Evolutionary conservation across 2,888 invertebrate genomes (phyloP).

Genomic region (Bombyx huttoni): DNA sequence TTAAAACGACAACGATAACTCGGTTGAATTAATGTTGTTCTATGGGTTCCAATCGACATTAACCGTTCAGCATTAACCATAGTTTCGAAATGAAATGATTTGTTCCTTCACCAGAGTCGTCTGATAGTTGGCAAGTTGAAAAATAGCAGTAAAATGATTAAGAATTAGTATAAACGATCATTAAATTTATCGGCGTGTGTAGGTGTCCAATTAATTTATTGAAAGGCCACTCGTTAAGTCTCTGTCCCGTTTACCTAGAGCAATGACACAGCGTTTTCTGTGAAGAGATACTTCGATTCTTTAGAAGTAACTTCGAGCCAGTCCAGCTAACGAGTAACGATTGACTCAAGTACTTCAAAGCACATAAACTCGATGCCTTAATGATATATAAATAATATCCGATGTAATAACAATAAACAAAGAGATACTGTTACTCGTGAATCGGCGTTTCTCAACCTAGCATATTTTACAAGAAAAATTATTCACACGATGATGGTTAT

Average conservation of each 20-base stretch:
- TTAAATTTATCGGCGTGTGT: background rate
- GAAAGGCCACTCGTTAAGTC: conserved; percentile 15
- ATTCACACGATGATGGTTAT: background rate
- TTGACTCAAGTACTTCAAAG: conserved; percentile 51
- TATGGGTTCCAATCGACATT: too few species aligned
- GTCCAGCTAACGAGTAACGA: conserved; percentile 59
- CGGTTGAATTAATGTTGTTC: too few species aligned
- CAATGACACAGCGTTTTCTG: conserved; percentile 64
- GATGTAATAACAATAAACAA: conserved; percentile 25
- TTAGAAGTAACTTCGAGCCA: conserved; percentile 48
- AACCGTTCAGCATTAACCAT: too few species aligned
- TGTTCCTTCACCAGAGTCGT: too few species aligned
- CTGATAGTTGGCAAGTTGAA: background rate
- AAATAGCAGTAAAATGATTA: conserved; percentile 1
- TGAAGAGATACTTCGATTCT: conserved; percentile 65
- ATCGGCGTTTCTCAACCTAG: background rate
- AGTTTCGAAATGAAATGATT: too few species aligned
- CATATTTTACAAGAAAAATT: background rate
- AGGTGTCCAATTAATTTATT: conserved; percentile 4
- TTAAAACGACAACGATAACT: background rate
- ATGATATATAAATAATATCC: conserved; percentile 31
- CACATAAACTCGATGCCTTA: conserved; percentile 35
- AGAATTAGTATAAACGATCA: background rate
- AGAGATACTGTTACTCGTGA: conserved; percentile 3
- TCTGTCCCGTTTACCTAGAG: conserved; percentile 35